These are phyloP conservation scores for Xylota sylvarum DNA, from an alignment of 2,888 invertebrate species.

Conservation along the genomic window DNA sequence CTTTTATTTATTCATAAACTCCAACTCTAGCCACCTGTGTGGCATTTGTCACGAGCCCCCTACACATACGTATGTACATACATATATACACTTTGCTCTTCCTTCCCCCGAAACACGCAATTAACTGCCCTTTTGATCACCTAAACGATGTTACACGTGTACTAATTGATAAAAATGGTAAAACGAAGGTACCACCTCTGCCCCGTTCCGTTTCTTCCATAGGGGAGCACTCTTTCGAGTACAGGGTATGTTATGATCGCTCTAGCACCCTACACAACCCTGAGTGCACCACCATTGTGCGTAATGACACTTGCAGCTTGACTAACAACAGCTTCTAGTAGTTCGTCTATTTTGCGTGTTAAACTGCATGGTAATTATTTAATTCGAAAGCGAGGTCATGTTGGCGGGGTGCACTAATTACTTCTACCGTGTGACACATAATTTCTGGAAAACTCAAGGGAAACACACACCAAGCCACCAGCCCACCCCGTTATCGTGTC, in stretches of 20 bases:
- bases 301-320: conserved; percentile 47
- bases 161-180: conserved; percentile 67
- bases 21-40: conserved; percentile 39
- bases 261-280: background rate
- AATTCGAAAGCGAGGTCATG: conserved; percentile 43
- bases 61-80: no score
- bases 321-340: conserved; percentile 30
- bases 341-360: conserved; percentile 48
- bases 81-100: background rate
- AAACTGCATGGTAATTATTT: conserved; percentile 68
- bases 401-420: conserved; percentile 36
- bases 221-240: no score
- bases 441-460: conserved; percentile 16
- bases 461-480: background rate
- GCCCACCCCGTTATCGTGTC: background rate
- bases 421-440: conserved; percentile 44
- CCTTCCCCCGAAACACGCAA: conserved; percentile 16
- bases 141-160: conserved; percentile 70
- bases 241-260: background rate
- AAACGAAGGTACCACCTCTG: conserved; percentile 14
- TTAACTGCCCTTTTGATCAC: conserved; percentile 73
- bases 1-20: conserved; percentile 55
- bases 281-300: conserved; percentile 29
- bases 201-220: no score
- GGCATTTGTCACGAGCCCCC: conserved; percentile 44